Conservation (phyloP, 2,888 invertebrate species). For the Apocheima hispidaria region DNA sequence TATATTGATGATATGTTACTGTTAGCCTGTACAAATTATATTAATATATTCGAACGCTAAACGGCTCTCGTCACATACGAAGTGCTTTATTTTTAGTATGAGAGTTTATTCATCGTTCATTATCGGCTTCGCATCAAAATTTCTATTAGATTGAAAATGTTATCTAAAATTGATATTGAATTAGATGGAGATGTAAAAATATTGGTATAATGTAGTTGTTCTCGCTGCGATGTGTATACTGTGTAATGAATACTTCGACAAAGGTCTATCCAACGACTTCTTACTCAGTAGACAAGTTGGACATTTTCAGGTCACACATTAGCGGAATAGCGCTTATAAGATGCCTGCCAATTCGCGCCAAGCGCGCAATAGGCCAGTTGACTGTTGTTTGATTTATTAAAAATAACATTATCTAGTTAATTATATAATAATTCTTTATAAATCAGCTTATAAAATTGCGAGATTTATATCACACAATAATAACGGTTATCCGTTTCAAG, state of each 20-base stretch:
- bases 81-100: conserved; percentile 74
- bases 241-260: conserved; percentile 31
- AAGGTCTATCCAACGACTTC: not conserved
- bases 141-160: conserved; percentile 43
- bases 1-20: conserved; percentile 49
- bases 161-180: conserved; percentile 38
- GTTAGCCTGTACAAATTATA: conserved; percentile 75
- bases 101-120: conserved; percentile 54
- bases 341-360: no score
- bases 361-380: no score
- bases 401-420: no score
- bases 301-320: not conserved
- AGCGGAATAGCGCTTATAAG: not conserved
- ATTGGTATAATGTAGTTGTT: conserved; percentile 50
- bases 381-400: no score
- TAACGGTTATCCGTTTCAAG: no score
- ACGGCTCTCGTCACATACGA: conserved; percentile 68
- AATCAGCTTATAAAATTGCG: no score
- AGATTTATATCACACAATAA: no score
- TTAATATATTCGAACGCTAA: conserved; percentile 71
- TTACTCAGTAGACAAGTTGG: not conserved
- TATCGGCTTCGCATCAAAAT: conserved; percentile 57
- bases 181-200: conserved; percentile 59
- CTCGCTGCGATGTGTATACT: conserved; percentile 46
- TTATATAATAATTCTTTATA: no score